Percentiles rank a stretch among this genome's conserved stretches.
These are phyloP conservation scores for Falco concolor DNA, from an alignment of 2,797 vertebrate genomes.

Conservation along the genomic window DNA sequence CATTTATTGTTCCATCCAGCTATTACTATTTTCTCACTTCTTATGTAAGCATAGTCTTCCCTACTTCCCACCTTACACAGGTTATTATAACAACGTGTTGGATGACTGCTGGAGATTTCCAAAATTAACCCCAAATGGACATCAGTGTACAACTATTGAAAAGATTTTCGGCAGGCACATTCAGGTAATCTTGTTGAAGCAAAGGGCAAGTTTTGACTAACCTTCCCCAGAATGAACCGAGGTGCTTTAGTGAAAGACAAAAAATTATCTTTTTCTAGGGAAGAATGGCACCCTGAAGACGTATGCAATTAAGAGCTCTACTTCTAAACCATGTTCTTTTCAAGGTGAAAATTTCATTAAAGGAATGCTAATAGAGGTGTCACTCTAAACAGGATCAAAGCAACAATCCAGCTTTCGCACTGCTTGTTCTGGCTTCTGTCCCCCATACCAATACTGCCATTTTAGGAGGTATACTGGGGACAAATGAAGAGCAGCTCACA, in stretches of 20 bases:
- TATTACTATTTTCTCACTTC: background rate
- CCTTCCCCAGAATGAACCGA: background rate
- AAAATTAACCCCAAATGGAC: background rate
- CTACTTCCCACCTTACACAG: background rate
- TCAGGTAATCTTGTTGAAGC: background rate
- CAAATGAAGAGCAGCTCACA: background rate
- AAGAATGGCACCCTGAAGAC: background rate
- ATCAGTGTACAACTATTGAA: background rate
- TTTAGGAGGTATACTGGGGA: background rate
- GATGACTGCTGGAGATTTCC: background rate
- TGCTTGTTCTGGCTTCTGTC: background rate
- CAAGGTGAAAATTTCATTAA: background rate
- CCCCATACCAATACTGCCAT: background rate
- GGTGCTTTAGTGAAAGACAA: background rate
- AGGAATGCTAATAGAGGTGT: background rate
- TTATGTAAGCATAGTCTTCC: background rate
- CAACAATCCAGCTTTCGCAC: background rate
- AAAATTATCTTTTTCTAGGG: background rate
- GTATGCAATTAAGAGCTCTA: background rate
- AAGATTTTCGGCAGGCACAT: background rate
- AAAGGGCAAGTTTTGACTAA: background rate
- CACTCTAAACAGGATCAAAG: background rate
- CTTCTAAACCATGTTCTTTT: background rate
- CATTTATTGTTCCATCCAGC: background rate
- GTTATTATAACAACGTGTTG: background rate